A percentile compares a stretch with the other conserved stretches of the same genome.
phyloP scores from a whole-genome alignment of 2,888 invertebrate species.

The Tethea ocularis region DNA sequence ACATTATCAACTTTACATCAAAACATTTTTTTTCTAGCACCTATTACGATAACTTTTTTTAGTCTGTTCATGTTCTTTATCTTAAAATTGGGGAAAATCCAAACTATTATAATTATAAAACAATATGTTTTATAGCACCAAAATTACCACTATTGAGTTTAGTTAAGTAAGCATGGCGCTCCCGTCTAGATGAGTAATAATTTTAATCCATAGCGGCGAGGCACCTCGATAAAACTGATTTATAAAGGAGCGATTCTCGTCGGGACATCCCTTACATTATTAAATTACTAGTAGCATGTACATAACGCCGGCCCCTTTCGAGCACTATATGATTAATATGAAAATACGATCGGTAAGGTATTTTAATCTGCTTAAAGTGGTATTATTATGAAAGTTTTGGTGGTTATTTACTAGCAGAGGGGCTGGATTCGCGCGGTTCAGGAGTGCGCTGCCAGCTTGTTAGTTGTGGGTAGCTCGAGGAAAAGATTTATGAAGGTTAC shows the following conservation, averaged over 20 bases:
- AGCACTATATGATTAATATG: constrained; percentile 65
- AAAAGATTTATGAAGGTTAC: constrained; percentile 81
- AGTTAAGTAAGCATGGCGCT: constrained; percentile 35
- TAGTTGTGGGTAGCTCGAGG: constrained; percentile 74
- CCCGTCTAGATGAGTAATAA: constrained; percentile 53
- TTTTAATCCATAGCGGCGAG: constrained; percentile 58
- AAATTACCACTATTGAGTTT: constrained; percentile 18
- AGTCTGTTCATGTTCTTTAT: no score
- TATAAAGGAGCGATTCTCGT: constrained; percentile 58
- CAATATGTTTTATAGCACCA: neutral
- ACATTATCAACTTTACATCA: no score
- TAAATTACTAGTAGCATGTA: constrained; percentile 60
- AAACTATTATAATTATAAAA: neutral
- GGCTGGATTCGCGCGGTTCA: constrained; percentile 42
- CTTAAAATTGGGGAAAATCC: no score
- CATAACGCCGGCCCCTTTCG: constrained; percentile 52
- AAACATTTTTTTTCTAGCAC: no score
- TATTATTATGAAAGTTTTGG: constrained; percentile 73
- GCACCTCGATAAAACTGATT: constrained; percentile 69
- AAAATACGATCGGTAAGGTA: constrained; percentile 60
- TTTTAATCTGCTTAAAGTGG: constrained; percentile 73
- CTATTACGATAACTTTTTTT: no score
- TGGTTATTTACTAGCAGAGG: constrained; percentile 63
- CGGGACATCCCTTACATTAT: constrained; percentile 66
- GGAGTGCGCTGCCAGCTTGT: constrained; percentile 64